phyloP scores from a whole-genome alignment of 92 coral and sea anemone species.

The Zoanthus sociatus region DNA sequence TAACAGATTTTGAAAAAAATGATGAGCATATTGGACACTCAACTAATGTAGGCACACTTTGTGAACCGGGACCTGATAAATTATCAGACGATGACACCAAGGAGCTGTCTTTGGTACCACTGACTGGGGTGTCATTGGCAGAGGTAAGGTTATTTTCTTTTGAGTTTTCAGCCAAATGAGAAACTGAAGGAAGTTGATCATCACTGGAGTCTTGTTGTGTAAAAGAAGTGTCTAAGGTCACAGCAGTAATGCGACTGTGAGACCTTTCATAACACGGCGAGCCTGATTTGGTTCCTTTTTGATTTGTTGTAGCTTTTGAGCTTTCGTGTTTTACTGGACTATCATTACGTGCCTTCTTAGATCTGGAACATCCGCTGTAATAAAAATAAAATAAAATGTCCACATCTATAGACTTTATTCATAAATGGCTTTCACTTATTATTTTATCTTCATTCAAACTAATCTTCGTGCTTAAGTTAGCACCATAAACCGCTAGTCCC shows the following conservation, averaged over 20 bases:
- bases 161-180: neutral
- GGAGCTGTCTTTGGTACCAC: neutral
- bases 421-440: too few species aligned
- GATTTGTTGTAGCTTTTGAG: neutral
- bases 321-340: neutral
- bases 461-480: too few species aligned
- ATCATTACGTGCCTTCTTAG: neutral
- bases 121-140: neutral
- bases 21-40: conserved; percentile 74
- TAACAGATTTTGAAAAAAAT: conserved; percentile 47
- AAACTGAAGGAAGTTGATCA: conserved; percentile 35
- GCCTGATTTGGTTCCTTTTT: neutral
- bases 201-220: conserved; percentile 32
- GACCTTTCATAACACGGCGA: conserved; percentile 34
- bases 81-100: neutral
- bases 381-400: neutral
- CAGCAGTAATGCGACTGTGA: conserved; percentile 23
- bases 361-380: conserved; percentile 12
- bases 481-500: too few species aligned
- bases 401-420: too few species aligned
- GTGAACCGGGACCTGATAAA: neutral
- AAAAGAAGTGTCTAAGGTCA: conserved; percentile 35
- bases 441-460: too few species aligned
- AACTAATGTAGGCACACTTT: conserved; percentile 27
- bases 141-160: neutral